A percentile compares a stretch with the other conserved stretches of the same genome.
Conservation (phyloP, 2,888 invertebrate genomes). For the Drosophila infuscata region DNA sequence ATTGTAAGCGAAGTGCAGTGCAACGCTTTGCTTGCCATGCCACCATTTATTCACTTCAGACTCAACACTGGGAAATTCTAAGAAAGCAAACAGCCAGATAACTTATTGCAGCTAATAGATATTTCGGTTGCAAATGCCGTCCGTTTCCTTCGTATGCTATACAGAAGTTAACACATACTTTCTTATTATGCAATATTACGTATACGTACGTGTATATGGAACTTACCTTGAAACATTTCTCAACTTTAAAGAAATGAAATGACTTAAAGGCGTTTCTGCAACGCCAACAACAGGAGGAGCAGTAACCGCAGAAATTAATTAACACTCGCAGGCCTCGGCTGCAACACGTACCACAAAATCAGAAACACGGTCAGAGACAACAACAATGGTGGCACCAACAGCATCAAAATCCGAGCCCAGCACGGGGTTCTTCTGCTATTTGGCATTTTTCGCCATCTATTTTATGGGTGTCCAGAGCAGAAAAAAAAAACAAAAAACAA, state of each 20-base stretch:
- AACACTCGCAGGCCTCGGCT: constrained; percentile 48
- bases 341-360: constrained; percentile 57
- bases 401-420: constrained; percentile 39
- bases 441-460: constrained; percentile 23
- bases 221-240: constrained; percentile 21
- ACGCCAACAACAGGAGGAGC: constrained; percentile 30
- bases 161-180: not conserved
- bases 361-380: constrained; percentile 20
- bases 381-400: constrained; percentile 15
- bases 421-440: constrained; percentile 23
- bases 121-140: constrained; percentile 59
- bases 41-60: constrained; percentile 57
- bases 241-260: constrained; percentile 11
- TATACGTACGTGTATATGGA: constrained; percentile 45
- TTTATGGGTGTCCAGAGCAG: constrained; percentile 20
- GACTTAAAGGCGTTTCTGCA: constrained; percentile 5
- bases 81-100: constrained; percentile 29
- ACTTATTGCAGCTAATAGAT: constrained; percentile 60
- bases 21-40: constrained; percentile 30
- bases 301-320: constrained; percentile 57
- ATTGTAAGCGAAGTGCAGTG: constrained; percentile 37
- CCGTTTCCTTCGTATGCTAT: not conserved
- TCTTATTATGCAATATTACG: constrained; percentile 53
- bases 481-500: not conserved
- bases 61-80: constrained; percentile 28